These are phyloP conservation scores for Malurus splendens DNA, from an alignment of 2,797 vertebrate species.

Conservation along the genomic window DNA sequence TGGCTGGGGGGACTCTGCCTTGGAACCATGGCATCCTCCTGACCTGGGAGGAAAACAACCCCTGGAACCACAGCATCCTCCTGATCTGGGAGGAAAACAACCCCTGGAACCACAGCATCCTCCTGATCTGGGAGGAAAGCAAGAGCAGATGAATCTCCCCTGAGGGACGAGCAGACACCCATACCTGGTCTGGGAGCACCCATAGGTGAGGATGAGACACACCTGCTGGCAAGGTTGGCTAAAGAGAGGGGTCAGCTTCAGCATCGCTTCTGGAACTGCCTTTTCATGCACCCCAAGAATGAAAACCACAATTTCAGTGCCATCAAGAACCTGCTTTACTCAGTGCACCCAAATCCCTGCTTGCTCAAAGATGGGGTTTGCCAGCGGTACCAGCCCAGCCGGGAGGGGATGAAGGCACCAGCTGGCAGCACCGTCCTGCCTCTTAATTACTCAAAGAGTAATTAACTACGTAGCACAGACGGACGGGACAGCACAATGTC, in stretches of 20 bases:
- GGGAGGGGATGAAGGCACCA: neutral
- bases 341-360: conserved; percentile 20
- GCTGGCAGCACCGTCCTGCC: neutral
- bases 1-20: neutral
- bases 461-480: neutral
- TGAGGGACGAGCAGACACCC: neutral
- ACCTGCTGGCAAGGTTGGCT: conserved; percentile 7
- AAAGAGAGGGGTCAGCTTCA: neutral
- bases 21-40: neutral
- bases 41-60: neutral
- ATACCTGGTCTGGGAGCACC: fast-evolving
- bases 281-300: neutral
- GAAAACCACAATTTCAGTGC: conserved; percentile 1
- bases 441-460: neutral
- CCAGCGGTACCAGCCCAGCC: neutral
- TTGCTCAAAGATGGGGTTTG: neutral
- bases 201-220: conserved; percentile 25
- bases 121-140: neutral
- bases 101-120: neutral
- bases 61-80: neutral
- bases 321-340: conserved; percentile 31
- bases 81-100: neutral
- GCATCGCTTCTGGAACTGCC: neutral
- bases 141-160: neutral
- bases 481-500: neutral